Percentiles rank a stretch among this genome's conserved stretches.
phyloP scores from a whole-genome alignment of 2,113 vertebrate species.

The Ammodytes marinus region DNA sequence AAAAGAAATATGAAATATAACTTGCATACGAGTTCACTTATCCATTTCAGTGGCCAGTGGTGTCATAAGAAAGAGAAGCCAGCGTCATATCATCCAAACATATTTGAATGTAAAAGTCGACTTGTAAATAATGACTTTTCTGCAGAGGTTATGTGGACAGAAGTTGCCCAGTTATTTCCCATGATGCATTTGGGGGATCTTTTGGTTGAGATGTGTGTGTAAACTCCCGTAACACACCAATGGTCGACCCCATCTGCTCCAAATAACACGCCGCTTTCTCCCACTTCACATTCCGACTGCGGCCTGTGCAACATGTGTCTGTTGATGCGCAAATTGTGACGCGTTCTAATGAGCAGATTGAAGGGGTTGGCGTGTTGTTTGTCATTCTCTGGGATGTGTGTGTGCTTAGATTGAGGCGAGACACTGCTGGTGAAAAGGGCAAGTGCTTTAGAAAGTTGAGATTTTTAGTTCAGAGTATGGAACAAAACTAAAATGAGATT shows the following conservation, averaged over 20 bases:
- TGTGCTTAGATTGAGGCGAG: neutral
- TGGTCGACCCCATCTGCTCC: slow-evolving; percentile 66
- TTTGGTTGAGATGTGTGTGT: neutral
- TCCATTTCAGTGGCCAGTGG: neutral
- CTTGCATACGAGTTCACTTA: neutral
- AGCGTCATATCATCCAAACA: neutral
- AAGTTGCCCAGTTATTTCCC: slow-evolving; percentile 22
- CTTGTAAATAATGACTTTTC: slow-evolving; percentile 9
- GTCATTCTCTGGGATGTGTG: slow-evolving; percentile 7
- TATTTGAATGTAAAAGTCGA: neutral
- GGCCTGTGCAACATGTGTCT: slow-evolving; percentile 61
- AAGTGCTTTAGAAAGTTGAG: no score
- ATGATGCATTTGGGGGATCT: slow-evolving; percentile 25
- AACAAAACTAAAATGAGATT: no score
- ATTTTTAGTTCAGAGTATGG: no score
- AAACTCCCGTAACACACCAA: slow-evolving; percentile 39
- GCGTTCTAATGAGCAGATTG: slow-evolving; percentile 33
- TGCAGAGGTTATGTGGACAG: neutral
- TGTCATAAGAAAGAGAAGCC: slow-evolving; percentile 2
- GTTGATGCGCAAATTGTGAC: slow-evolving; percentile 8
- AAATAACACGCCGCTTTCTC: slow-evolving; percentile 45
- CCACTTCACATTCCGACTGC: slow-evolving; percentile 51
- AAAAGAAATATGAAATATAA: slow-evolving; percentile 6
- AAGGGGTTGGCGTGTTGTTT: slow-evolving; percentile 14
- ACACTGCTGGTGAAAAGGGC: no score